Evolutionary conservation across 1,140 invertebrate species (phyloP).

Genomic region (Pachypsylla venusta): DNA sequence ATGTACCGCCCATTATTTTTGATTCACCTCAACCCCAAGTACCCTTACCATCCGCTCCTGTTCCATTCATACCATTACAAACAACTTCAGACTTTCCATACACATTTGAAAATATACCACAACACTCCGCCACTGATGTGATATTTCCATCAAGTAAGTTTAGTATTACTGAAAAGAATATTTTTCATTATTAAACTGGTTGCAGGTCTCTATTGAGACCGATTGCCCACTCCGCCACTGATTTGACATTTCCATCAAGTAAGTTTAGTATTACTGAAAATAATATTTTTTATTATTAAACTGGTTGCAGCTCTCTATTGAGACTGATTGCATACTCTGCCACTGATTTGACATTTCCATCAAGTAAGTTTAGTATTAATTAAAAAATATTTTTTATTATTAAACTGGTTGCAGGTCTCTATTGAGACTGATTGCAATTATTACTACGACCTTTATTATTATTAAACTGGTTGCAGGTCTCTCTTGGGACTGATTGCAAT

Average conservation of each 20-base stretch:
- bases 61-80: conserved; percentile 22
- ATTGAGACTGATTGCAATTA: too few species aligned
- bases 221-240: conserved; percentile 41
- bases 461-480: too few species aligned
- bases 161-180: too few species aligned
- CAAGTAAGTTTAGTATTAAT: conserved; percentile 21
- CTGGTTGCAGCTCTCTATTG: too few species aligned
- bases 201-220: too few species aligned
- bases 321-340: too few species aligned
- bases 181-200: too few species aligned
- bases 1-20: conserved; percentile 52
- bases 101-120: conserved; percentile 1
- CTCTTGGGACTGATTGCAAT: too few species aligned
- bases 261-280: conserved; percentile 23
- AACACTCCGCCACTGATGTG: conserved; percentile 39
- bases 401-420: too few species aligned
- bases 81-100: conserved; percentile 24
- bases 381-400: too few species aligned
- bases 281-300: too few species aligned
- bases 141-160: not conserved
- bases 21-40: conserved; percentile 39
- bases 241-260: conserved; percentile 22
- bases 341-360: conserved; percentile 32
- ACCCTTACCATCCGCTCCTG: conserved; percentile 32
- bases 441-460: too few species aligned